Evolutionary conservation across 2,888 invertebrate genomes (phyloP).

Genomic region (Oxyteleia sp.): DNA sequence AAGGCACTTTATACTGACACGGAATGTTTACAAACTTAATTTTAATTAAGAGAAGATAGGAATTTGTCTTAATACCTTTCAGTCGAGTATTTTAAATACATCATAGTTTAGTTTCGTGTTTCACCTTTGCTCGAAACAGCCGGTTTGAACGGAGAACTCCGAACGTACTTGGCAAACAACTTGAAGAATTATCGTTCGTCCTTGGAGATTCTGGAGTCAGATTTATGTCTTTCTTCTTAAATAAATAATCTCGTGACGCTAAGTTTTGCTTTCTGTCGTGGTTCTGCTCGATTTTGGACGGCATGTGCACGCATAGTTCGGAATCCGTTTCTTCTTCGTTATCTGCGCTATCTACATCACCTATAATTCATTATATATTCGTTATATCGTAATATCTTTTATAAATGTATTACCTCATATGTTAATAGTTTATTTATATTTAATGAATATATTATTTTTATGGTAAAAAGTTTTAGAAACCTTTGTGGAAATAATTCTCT

Average conservation of each 20-base stretch:
- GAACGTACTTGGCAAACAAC: constrained; percentile 82
- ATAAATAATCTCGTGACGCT: constrained; percentile 72
- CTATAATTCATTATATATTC: constrained; percentile 88
- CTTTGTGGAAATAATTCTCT: too few species aligned
- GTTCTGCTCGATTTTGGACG: constrained; percentile 75
- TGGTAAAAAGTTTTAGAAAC: too few species aligned
- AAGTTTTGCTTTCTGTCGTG: constrained; percentile 75
- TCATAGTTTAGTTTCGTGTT: constrained; percentile 86
- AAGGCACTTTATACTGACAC: constrained; percentile 16
- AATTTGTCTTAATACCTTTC: neutral
- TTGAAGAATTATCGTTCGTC: constrained; percentile 74
- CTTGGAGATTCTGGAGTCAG: constrained; percentile 73
- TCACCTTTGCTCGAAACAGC: constrained; percentile 83
- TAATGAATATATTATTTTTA: too few species aligned
- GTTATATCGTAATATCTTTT: too few species aligned
- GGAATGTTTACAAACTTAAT: neutral
- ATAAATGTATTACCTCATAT: too few species aligned
- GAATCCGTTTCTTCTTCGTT: constrained; percentile 90
- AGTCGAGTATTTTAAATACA: constrained; percentile 13
- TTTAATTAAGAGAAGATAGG: neutral
- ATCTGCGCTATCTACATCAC: constrained; percentile 94
- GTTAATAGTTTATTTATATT: too few species aligned
- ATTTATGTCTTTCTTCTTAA: constrained; percentile 78
- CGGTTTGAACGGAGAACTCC: constrained; percentile 83
- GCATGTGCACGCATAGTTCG: constrained; percentile 82